Percentiles rank a stretch among this genome's conserved stretches.
phyloP scores from a whole-genome alignment of 2,888 invertebrate genomes.

The Melanchra persicariae region DNA sequence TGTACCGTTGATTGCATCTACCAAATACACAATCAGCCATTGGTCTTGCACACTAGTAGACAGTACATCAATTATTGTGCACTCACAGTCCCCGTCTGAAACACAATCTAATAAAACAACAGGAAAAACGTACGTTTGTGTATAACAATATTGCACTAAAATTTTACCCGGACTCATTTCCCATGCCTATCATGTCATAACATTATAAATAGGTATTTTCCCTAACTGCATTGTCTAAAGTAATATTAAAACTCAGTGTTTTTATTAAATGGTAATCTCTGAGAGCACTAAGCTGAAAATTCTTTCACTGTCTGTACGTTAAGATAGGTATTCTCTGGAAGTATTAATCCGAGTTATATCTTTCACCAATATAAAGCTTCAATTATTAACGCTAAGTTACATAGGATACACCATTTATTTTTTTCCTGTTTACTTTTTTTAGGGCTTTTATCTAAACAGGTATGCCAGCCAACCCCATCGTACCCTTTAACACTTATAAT shows the following conservation, averaged over 20 bases:
- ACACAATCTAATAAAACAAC: conserved; percentile 24
- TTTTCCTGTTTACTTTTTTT: too few relatives aligned
- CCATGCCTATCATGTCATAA: conserved; percentile 4
- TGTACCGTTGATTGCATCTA: conserved; percentile 48
- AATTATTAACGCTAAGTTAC: too few relatives aligned
- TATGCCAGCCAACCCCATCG: too few relatives aligned
- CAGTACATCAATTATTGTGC: conserved; percentile 31
- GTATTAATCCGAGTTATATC: too few relatives aligned
- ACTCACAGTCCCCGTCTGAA: conserved; percentile 24
- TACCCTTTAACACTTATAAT: too few relatives aligned
- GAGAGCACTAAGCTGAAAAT: neutral
- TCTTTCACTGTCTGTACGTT: too few relatives aligned
- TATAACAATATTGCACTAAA: conserved; percentile 16
- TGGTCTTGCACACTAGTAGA: conserved; percentile 31
- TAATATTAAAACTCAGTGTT: neutral
- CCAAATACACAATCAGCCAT: conserved; percentile 49
- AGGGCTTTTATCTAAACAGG: too few relatives aligned
- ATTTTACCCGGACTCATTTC: conserved; percentile 15
- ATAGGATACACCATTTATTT: too few relatives aligned
- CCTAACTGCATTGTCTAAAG: conserved; percentile 6
- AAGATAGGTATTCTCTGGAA: too few relatives aligned
- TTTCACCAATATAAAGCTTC: too few relatives aligned
- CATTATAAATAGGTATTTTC: conserved; percentile 5
- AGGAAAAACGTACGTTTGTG: conserved; percentile 46
- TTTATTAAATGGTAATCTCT: neutral